Evolutionary conservation across 2,797 vertebrate species (phyloP).

Genomic region (Sebastes oblongus): DNA sequence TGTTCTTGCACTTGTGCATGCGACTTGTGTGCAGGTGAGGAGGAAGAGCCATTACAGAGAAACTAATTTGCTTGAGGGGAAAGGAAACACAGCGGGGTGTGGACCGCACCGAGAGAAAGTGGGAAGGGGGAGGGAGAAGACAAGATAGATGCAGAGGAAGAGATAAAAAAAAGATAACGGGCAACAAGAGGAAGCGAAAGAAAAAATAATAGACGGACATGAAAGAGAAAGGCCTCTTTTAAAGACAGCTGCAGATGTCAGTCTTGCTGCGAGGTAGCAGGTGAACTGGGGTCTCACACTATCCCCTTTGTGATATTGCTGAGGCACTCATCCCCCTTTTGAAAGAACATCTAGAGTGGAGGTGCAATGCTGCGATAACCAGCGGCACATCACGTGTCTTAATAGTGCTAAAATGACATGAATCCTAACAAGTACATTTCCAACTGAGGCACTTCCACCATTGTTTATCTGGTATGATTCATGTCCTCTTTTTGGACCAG

Average conservation of each 20-base stretch:
- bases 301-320: conserved; percentile 33
- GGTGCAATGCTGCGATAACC: conserved; percentile 13
- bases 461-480: conserved; percentile 45
- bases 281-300: conserved; percentile 25
- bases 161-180: not conserved
- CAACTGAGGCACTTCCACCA: conserved; percentile 17
- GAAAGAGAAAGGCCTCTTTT: conserved; percentile 15
- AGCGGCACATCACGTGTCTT: conserved; percentile 1
- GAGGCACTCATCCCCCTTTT: conserved; percentile 33
- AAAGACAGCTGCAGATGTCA: conserved; percentile 23
- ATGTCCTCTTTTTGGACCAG: conserved; percentile 1
- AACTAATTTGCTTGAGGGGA: conserved; percentile 27
- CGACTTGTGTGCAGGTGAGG: not conserved
- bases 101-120: not conserved
- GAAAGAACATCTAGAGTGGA: conserved; percentile 34
- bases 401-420: conserved; percentile 35
- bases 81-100: conserved; percentile 30
- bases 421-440: conserved; percentile 44
- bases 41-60: conserved; percentile 1
- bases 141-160: conserved; percentile 16
- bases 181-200: not conserved
- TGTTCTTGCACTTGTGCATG: not conserved
- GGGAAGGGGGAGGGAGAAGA: not conserved
- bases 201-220: conserved; percentile 5
- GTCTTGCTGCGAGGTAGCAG: conserved; percentile 48